Evolutionary conservation across 2,113 vertebrate genomes (phyloP).

Genomic region (Nycticebus coucang): DNA sequence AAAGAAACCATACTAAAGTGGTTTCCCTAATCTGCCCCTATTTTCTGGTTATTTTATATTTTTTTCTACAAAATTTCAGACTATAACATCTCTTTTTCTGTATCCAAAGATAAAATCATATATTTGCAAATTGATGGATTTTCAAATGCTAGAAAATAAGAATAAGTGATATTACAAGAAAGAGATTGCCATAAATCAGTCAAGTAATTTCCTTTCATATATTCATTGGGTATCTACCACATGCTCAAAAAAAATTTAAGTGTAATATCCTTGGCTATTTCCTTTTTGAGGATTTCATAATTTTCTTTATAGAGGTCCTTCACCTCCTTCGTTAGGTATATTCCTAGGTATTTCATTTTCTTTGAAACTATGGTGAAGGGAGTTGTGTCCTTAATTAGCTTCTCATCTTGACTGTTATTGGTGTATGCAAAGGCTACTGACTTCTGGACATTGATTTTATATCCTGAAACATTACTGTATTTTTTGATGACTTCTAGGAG

Average conservation of each 20-base stretch:
- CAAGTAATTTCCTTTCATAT: neutral
- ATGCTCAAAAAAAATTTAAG: neutral
- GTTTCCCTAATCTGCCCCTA: neutral
- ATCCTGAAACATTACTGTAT: too few species aligned
- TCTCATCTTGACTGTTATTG: too few species aligned
- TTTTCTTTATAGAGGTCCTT: too few species aligned
- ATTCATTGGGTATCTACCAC: neutral
- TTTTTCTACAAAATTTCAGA: neutral
- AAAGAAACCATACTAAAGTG: neutral
- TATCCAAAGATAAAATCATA: neutral
- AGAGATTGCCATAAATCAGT: neutral
- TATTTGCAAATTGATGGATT: neutral
- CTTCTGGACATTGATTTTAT: too few species aligned
- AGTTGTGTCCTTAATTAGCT: too few species aligned
- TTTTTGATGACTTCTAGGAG: too few species aligned
- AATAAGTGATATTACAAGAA: neutral
- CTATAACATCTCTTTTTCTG: neutral
- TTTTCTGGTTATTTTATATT: neutral
- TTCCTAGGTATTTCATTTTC: too few species aligned
- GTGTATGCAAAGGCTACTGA: too few species aligned
- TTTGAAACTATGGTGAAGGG: too few species aligned
- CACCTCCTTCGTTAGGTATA: too few species aligned
- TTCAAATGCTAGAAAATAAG: neutral
- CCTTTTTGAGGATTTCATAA: too few species aligned
- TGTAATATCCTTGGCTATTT: too few species aligned